phyloP scores from a whole-genome alignment of 2,113 vertebrate species.

The Phoenicopterus ruber region DNA sequence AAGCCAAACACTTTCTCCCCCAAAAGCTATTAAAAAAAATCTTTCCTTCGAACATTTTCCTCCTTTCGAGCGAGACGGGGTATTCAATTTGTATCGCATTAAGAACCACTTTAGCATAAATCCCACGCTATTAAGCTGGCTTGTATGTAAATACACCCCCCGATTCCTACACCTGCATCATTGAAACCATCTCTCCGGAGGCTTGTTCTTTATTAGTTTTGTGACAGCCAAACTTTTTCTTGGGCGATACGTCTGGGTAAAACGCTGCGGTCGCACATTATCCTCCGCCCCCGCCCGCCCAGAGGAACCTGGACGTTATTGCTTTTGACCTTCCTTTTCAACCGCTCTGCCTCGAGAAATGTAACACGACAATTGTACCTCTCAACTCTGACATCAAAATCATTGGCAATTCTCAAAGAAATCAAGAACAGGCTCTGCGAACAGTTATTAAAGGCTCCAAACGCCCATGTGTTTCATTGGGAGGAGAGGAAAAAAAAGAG shows the following conservation, averaged over 20 bases:
- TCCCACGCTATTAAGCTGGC: slow-evolving; percentile 28
- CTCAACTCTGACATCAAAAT: slow-evolving; percentile 32
- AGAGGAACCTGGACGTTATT: slow-evolving; percentile 27
- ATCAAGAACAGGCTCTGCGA: neutral
- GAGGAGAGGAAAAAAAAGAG: neutral
- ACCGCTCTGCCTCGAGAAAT: slow-evolving; percentile 5
- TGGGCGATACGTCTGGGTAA: neutral
- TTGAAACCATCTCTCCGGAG: neutral
- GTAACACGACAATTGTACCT: neutral
- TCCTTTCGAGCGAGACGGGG: neutral
- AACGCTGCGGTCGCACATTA: neutral
- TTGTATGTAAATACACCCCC: neutral
- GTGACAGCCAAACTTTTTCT: slow-evolving; percentile 54
- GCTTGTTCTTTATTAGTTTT: slow-evolving; percentile 48
- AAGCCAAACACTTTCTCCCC: neutral
- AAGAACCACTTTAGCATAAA: slow-evolving; percentile 44
- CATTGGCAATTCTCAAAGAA: slow-evolving; percentile 3
- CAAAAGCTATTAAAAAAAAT: neutral
- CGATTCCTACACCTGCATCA: slow-evolving; percentile 16
- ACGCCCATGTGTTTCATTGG: neutral
- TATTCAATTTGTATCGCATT: slow-evolving; percentile 31
- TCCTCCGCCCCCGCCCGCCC: neutral
- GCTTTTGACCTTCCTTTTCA: slow-evolving; percentile 61
- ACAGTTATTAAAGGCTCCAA: slow-evolving; percentile 12
- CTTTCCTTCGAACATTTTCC: neutral